Evolutionary conservation across 2,113 vertebrate species (phyloP).

Genomic region (Isichthys henryi): DNA sequence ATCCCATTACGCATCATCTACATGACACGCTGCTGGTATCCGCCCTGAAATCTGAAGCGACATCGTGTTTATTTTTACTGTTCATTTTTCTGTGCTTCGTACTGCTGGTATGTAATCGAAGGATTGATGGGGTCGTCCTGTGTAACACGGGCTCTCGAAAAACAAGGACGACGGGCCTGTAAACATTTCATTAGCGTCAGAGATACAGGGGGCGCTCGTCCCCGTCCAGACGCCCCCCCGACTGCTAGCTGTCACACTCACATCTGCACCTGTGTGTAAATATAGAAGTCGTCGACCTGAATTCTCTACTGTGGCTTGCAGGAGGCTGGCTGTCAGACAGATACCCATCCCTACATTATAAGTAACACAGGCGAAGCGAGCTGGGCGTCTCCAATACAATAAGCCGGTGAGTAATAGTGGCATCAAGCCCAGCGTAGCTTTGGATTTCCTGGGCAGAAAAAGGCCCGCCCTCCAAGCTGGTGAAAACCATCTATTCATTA

Average conservation of each 20-base stretch:
- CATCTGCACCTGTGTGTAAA: slow-evolving; percentile 5
- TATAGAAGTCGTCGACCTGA: slow-evolving; percentile 6
- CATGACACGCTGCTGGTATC: neutral
- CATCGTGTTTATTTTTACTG: neutral
- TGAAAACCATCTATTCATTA: neutral
- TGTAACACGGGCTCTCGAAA: neutral
- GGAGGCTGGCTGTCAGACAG: neutral
- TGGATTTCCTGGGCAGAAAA: neutral
- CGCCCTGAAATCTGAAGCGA: neutral
- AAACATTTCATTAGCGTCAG: slow-evolving; percentile 10
- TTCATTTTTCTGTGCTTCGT: neutral
- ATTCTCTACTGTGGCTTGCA: neutral
- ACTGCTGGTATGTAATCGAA: neutral
- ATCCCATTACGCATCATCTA: neutral
- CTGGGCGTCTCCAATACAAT: neutral
- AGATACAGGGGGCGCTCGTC: neutral
- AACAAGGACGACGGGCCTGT: neutral
- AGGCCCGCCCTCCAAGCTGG: neutral
- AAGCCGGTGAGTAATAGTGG: neutral
- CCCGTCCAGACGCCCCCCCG: neutral
- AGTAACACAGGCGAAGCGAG: neutral
- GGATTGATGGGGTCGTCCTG: neutral
- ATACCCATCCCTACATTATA: neutral
- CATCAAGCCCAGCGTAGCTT: neutral
- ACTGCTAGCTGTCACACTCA: neutral